These are phyloP conservation scores for Stomorhina lunata DNA, from an alignment of 2,888 invertebrate genomes.

Conservation along the genomic window DNA sequence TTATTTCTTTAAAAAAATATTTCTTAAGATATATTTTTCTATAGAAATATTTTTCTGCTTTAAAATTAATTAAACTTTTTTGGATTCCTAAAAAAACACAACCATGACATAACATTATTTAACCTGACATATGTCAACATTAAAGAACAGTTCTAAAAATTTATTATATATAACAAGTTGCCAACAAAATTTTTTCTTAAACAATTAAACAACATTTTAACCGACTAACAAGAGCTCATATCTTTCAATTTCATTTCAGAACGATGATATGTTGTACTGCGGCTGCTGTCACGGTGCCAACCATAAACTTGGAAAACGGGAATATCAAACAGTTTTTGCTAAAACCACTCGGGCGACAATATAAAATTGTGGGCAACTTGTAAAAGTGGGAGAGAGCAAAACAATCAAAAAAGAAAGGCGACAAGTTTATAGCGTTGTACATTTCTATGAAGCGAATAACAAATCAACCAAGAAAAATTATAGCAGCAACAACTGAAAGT, in stretches of 20 bases:
- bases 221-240: conserved; percentile 45
- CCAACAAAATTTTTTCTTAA: neutral
- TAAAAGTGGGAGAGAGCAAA: neutral
- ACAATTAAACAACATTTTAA: conserved; percentile 15
- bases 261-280: conserved; percentile 5
- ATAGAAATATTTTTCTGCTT: no score
- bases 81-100: neutral
- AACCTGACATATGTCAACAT: neutral
- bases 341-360: neutral
- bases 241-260: conserved; percentile 50
- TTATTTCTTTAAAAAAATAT: no score
- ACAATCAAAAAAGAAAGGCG: neutral
- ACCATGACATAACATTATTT: neutral
- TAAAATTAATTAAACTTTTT: neutral
- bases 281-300: conserved; percentile 40
- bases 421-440: neutral
- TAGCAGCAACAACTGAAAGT: conserved; percentile 14
- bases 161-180: conserved; percentile 1
- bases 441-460: conserved; percentile 50
- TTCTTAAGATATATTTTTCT: no score
- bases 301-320: conserved; percentile 18
- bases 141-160: neutral
- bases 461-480: conserved; percentile 22
- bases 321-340: conserved; percentile 10
- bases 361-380: neutral